These are phyloP conservation scores for Isichthys henryi DNA, from an alignment of 2,113 vertebrate genomes.

Conservation along the genomic window DNA sequence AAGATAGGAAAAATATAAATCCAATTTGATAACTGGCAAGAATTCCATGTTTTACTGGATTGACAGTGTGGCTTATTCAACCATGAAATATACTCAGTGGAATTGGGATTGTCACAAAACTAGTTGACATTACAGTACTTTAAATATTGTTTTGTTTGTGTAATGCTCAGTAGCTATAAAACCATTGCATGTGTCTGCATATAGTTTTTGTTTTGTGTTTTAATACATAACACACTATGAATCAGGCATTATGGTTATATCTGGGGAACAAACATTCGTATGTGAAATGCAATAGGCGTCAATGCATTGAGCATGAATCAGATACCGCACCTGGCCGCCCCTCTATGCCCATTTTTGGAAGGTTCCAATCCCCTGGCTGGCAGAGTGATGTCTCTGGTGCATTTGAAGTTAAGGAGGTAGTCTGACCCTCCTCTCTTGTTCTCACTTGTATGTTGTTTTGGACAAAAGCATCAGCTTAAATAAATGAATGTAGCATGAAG, in stretches of 20 bases:
- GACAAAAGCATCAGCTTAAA: neutral
- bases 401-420: no score
- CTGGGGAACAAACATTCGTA: neutral
- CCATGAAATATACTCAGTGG: neutral
- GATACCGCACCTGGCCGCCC: neutral
- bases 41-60: neutral
- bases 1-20: neutral
- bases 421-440: neutral
- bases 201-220: neutral
- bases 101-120: neutral
- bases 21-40: neutral
- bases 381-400: neutral
- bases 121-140: neutral
- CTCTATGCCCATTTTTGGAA: neutral
- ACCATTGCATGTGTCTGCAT: neutral
- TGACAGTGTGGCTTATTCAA: neutral
- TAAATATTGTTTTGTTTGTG: neutral
- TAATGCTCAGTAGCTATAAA: neutral
- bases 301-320: neutral
- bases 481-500: neutral
- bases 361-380: neutral
- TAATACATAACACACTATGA: neutral
- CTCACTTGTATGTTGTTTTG: neutral
- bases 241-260: neutral
- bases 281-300: neutral